Evolutionary conservation across 1,140 invertebrate species (phyloP), one percentile per base, ranked within the genome.

Genomic region (Stegodyphus dumicola): DNA sequence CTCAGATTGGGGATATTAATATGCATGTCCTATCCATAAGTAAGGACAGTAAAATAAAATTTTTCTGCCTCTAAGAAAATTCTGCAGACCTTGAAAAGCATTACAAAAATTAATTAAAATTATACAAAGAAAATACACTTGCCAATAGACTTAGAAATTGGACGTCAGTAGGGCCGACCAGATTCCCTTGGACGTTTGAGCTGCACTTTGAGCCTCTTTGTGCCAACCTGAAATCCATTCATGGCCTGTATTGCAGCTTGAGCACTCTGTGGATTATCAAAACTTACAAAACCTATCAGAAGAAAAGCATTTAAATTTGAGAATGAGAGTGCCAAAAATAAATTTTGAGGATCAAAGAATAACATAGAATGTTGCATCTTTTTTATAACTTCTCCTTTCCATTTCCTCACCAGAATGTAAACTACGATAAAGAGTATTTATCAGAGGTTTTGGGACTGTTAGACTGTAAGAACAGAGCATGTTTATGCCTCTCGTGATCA

Each of bases 201-300:
- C 93, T 99, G 98, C 89, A 99, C 98, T 93, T 99, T 99, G 90
- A 99, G 94, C 90, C 98, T 94, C 92, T 99, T 99, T 96, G 98
- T 99, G 53, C 96, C 97, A 91, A 99, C 98, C 92, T 99, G 97
- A 93, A 99, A 99, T 90, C 98, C 98, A 92, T 99, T 99, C 98
- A 99, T 99, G 88, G 97, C 95, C 91, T 98, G 96, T 91, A 99
- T 99, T 64, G 98, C 98, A 87, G 96, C 94, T 91, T 99, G 97
- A 89, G 98, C 98, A 91, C 97, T 98, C 88, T 94, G 93, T 87
- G 97, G 97, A 93, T 99, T 99, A 93, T 99, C 98, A 92, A 98
- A 99, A 89, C 97, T 99, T 88, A 99, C 98, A 92, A 99, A 99
- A 99, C 98, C 85, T 86, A 49, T 9, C 73, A 75, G 17, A 7